Evolutionary conservation across 1,140 invertebrate genomes (phyloP).

Genomic region (Akabosia matsudoensis): DNA sequence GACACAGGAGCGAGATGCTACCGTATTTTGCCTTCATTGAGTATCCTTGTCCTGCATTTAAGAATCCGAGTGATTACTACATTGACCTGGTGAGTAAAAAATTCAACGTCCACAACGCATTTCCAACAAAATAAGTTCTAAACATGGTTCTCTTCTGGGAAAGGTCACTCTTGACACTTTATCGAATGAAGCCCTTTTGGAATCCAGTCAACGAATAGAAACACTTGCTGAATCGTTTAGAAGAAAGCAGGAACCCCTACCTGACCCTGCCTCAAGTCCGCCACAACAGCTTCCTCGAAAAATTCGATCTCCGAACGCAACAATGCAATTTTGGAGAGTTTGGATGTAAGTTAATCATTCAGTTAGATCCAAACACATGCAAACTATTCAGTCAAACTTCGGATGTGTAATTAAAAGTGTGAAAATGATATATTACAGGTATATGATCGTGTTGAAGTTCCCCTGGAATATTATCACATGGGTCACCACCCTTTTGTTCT

Average conservation of each 20-base stretch:
- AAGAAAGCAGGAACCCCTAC: conserved; percentile 62
- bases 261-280: conserved; percentile 72
- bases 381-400: not conserved
- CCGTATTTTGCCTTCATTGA: conserved; percentile 90
- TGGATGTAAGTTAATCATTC: conserved; percentile 62
- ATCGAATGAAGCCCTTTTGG: conserved; percentile 86
- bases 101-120: not conserved
- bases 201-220: conserved; percentile 84
- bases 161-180: conserved; percentile 85
- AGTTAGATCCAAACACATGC: conserved; percentile 48
- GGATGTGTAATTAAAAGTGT: not conserved
- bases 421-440: conserved; percentile 22
- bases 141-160: no score
- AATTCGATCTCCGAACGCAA: conserved; percentile 59
- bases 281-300: conserved; percentile 64
- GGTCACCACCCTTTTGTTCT: conserved; percentile 69
- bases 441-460: conserved; percentile 69
- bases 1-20: conserved; percentile 80
- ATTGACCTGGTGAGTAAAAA: conserved; percentile 59
- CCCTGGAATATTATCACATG: conserved; percentile 77
- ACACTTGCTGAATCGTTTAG: conserved; percentile 78
- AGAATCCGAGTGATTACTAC: conserved; percentile 95
- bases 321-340: conserved; percentile 66
- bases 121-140: no score
- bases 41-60: conserved; percentile 91